Percentiles rank a stretch among this genome's conserved stretches.
phyloP scores from a whole-genome alignment of 2,888 invertebrate genomes.

The Asteroscopus sphinx region DNA sequence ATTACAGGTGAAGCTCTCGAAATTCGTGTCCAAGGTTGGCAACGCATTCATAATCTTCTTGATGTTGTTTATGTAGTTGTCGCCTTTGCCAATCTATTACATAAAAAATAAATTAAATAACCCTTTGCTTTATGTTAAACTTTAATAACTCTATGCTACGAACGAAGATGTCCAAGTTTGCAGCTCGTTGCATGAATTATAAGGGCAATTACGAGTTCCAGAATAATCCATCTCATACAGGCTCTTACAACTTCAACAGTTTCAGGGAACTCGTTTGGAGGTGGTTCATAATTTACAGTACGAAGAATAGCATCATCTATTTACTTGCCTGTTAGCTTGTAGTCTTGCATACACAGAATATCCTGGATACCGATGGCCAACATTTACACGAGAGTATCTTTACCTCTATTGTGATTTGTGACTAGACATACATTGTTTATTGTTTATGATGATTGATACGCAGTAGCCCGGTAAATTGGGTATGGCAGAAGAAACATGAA shows the following conservation, averaged over 20 bases:
- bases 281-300: constrained; percentile 36
- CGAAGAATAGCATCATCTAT: constrained; percentile 21
- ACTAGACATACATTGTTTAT: too few relatives aligned
- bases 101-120: constrained; percentile 15
- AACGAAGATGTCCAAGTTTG: constrained; percentile 21
- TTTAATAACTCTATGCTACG: constrained; percentile 1
- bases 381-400: too few relatives aligned
- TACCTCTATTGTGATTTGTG: too few relatives aligned
- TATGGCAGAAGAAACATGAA: too few relatives aligned
- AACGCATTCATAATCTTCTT: too few relatives aligned
- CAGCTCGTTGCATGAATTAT: constrained; percentile 43
- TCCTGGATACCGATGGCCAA: not conserved
- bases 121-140: constrained; percentile 10
- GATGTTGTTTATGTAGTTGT: too few relatives aligned
- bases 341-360: not conserved
- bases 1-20: too few relatives aligned
- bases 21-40: too few relatives aligned
- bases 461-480: too few relatives aligned
- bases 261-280: constrained; percentile 19
- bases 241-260: too few relatives aligned
- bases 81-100: too few relatives aligned
- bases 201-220: constrained; percentile 36
- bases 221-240: constrained; percentile 44
- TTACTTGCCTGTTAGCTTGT: not conserved
- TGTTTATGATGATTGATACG: too few relatives aligned